Evolutionary conservation across 2,888 invertebrate genomes (phyloP), one percentile per base, ranked within the genome.

Genomic region (Agriopis marginaria): DNA sequence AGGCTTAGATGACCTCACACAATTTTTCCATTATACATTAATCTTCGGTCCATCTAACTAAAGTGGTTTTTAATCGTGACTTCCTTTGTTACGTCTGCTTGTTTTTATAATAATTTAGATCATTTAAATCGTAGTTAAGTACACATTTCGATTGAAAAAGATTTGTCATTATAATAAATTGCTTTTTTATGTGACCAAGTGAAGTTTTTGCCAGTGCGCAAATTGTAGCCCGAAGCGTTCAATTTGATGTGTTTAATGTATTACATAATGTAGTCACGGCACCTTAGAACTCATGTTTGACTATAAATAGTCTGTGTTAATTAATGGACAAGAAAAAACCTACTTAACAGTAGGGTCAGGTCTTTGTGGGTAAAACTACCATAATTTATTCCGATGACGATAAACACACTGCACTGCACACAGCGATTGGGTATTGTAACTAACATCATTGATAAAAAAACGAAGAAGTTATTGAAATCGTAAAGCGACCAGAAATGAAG

Each of bases 1-100:
- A 56, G 53, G 64, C 55, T 63, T 14, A 54, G 59, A 78, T 81
- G 75, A 76, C 65, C 63, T 71, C 77, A 76, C 77, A 79, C 74
- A 77, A 79, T 81, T 82, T 82, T 80, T 82, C 79, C 80, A 79
- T 83, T 82, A 79, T 70, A 74, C 64, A 74, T 79, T 72, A 75
- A 76, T 77, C 78, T 78, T 45, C n/a, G 23, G 14, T 23, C 42
- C 56, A 50, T 75, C 73, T 77, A 70, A 70, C 74, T 74, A 85
- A 87, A 89, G 86, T 88, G 88, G 82, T 82, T 85, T 89, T 87
- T 89, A 89, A 89, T 88, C 86, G 81, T 77, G 44, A 76, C 83
- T 85, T 81, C 85, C 84, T 84, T 85, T 82, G 84, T 87, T 84
- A 79, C 75, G 66, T 79, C 72, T 69, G 59, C 23, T 75, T 68